A percentile compares a stretch with the other conserved stretches of the same genome.
Conservation (phyloP, 2,888 invertebrate genomes). For the Syritta pipiens region DNA sequence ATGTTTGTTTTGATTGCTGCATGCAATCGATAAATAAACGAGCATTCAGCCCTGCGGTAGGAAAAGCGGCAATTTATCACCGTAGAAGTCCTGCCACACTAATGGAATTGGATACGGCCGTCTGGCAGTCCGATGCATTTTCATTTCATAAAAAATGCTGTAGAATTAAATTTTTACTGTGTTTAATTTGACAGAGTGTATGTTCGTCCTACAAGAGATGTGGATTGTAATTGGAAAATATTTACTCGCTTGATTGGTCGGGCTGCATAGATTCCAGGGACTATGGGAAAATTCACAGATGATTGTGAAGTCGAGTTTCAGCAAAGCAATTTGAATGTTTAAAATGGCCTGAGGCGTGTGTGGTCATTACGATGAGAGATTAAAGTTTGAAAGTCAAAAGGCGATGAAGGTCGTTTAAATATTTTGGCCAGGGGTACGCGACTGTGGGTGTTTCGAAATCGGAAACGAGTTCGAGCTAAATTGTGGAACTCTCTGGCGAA, state of each 20-base stretch:
- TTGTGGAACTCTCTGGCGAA: no score
- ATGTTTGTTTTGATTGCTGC: slow-evolving; percentile 35
- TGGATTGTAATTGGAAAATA: slow-evolving; percentile 4
- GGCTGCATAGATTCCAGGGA: slow-evolving; percentile 1
- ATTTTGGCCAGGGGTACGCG: no score
- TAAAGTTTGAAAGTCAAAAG: no score
- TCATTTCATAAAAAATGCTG: neutral
- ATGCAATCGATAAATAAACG: neutral
- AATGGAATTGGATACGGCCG: slow-evolving; percentile 3
- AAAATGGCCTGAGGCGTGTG: no score
- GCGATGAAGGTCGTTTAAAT: no score
- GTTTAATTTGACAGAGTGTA: neutral
- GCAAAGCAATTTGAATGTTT: neutral
- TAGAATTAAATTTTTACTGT: neutral
- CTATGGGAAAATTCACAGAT: neutral
- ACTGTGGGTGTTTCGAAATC: no score
- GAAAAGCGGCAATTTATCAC: slow-evolving; percentile 2
- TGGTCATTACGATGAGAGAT: no score
- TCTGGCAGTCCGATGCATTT: neutral
- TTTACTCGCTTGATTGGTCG: slow-evolving; percentile 7
- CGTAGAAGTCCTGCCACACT: slow-evolving; percentile 1
- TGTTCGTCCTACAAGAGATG: neutral
- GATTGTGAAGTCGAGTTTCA: neutral
- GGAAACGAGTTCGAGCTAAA: no score
- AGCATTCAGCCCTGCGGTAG: neutral